Percentiles rank a stretch among this genome's conserved stretches.
phyloP scores from a whole-genome alignment of 2,888 invertebrate species.

The Geotrupes spiniger region DNA sequence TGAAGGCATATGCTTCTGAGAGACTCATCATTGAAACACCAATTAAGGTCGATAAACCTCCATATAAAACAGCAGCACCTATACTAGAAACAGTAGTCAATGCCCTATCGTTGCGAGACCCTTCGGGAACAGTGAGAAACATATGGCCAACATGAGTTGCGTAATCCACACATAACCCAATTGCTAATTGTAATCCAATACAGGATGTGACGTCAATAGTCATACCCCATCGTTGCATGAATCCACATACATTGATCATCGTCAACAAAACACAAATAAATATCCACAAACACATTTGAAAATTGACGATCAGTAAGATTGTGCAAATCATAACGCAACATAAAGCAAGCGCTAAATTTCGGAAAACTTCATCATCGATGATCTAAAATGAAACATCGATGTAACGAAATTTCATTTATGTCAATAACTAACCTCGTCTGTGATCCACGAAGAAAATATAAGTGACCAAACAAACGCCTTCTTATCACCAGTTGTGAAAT shows the following conservation, averaged over 20 bases:
- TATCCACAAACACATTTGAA: conserved; percentile 76
- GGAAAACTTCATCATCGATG: conserved; percentile 70
- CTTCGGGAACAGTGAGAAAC: conserved; percentile 63
- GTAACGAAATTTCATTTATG: not conserved
- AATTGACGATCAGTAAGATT: conserved; percentile 69
- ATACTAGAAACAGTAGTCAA: conserved; percentile 67
- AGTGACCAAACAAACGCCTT: conserved; percentile 67
- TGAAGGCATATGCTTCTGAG: conserved; percentile 74
- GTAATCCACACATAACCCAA: conserved; percentile 81
- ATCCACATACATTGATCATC: conserved; percentile 70
- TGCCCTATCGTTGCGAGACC: conserved; percentile 57
- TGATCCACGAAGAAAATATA: conserved; percentile 71
- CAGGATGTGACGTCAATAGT: conserved; percentile 80
- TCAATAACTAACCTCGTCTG: conserved; percentile 60
- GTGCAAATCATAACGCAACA: conserved; percentile 80
- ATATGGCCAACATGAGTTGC: conserved; percentile 80
- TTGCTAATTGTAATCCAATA: conserved; percentile 75
- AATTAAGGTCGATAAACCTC: conserved; percentile 74
- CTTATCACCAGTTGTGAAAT: conserved; percentile 60
- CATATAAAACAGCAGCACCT: conserved; percentile 73
- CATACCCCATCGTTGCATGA: conserved; percentile 78
- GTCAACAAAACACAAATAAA: conserved; percentile 72
- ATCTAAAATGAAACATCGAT: conserved; percentile 47
- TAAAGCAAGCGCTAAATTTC: conserved; percentile 73
- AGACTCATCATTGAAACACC: conserved; percentile 68